These are phyloP conservation scores for Tetrao urogallus DNA, from an alignment of 2,113 vertebrate genomes.

Conservation along the genomic window DNA sequence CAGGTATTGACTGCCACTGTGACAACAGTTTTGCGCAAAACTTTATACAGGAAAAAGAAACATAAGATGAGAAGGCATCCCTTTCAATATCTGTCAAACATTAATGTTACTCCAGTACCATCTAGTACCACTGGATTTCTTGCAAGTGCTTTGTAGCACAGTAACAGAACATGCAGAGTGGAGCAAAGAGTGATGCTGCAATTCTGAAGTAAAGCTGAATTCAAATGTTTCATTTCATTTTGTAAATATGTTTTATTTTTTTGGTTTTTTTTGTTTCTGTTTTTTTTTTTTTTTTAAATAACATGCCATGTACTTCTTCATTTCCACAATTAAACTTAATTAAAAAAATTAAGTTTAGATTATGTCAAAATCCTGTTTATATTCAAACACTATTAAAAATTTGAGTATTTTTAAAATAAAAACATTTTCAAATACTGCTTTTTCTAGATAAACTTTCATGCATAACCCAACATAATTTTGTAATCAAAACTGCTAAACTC, in stretches of 20 bases:
- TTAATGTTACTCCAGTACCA: background rate
- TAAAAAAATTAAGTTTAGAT: background rate
- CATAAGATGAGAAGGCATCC: background rate
- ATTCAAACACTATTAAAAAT: background rate
- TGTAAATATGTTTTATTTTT: background rate
- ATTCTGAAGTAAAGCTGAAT: background rate
- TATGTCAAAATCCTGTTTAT: background rate
- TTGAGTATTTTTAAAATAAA: background rate
- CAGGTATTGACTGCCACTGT: background rate
- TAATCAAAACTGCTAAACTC: background rate
- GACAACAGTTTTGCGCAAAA: background rate
- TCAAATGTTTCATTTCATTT: background rate
- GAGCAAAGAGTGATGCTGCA: background rate
- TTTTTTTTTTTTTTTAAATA: background rate
- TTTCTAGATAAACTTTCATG: background rate
- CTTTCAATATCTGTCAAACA: background rate
- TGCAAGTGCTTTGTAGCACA: background rate
- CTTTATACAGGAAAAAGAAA: background rate
- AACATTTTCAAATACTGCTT: background rate
- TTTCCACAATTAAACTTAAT: background rate
- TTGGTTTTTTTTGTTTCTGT: no score
- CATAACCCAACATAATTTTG: background rate
- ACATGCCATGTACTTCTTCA: background rate
- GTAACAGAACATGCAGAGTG: background rate
- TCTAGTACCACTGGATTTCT: background rate